Evolutionary conservation across 2,888 invertebrate genomes (phyloP), one percentile per base, ranked within the genome.

Genomic region (Brachypterus glaber): DNA sequence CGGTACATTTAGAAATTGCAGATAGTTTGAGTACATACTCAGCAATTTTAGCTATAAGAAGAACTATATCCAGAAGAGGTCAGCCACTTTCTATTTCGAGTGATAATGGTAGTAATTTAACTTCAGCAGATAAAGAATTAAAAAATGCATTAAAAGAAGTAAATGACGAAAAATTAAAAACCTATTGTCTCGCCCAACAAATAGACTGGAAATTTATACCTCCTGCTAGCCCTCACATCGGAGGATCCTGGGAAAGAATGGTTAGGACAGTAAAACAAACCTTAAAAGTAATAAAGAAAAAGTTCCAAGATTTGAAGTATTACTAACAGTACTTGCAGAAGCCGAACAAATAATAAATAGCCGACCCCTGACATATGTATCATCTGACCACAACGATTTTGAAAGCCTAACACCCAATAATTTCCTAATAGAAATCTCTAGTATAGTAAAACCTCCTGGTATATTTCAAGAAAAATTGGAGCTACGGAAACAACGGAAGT

Each of bases 1-100:
- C 30, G 8, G 30, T 29, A n/a, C 30, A 29, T 11, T 29, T 29
- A 12, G 30, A 29, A 12, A 7, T 29, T 7, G 30, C 12, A 29
- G 30, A 29, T n/a, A 29, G 8, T 9, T 7, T 4, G 5, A n/a
- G n/a, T n/a, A 37, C 32, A 16, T 26, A 37, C 17, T 38, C 33
- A 5, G 4, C 11, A n/a, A 38, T 38, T 15, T 15, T 27, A 8
- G 33, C 37, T 7, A 33, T 37, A 4, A 33, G 27, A 13, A 25
- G 33, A 38, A 27, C 27, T 9, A 27, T 38, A n/a, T 8, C 17
- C 11, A 33, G 33, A 17, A 34, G 15, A 24, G 33, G 38, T 17
- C 15, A 33, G 0, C 21, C n/a, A 12, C 8, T 5, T 33, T 1
- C 11, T 3, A 33, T 38, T n/a, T 24, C 30, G 31, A 37, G 37